Base-by-base conservation (phyloP, 2,113 vertebrate genomes). In the Regulus satrapa region DNA sequence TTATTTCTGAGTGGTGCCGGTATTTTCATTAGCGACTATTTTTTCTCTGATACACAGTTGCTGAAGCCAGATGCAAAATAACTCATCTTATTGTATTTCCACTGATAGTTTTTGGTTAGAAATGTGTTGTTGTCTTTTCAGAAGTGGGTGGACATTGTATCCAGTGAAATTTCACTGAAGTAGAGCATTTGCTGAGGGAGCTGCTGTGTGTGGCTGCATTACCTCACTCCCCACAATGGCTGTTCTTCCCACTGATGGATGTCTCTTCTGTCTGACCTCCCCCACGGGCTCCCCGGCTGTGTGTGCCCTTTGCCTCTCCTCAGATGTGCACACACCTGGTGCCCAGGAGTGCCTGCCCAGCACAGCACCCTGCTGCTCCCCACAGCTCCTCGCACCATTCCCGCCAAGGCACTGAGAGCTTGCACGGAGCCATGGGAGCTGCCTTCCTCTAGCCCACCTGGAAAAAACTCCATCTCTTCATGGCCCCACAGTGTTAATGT, bases 321-420 rank as follows among this genome's bases (percentile, higher is more conserved):
- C 38, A 40, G 40, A 23, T 41, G 5, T 0, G 3, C 21, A 16
- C 9, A 1, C 36, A 11, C 3, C 36, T 64, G 62, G n/a, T 72
- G 8, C 55, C 40, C 2, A 1, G 8, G 25, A 18, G 19, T 9
- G 12, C 3, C 2, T 46, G n/a, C 36, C 58, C 15, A 38, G 52
- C 24, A 3, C 9, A 24, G 54, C 26, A 1, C 46, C 59, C 28
- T 10, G 17, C 51, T 62, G 9, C 29, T 51, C 59, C 0, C 1
- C 10, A n/a, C 55, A 40, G n/a, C 54, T 48, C 18, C 36, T 72
- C 0, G 0, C 18, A 16, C 40, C 1, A 0, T 32, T 25, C 40
- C 64, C 0, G 0, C 12, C 6, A 16, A 6, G 34, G 12, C 7
- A 49, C 48, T 0, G 0, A 11, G 8, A 16, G 6, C 31, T 38